A percentile compares a stretch with the other conserved stretches of the same genome.
Conservation (phyloP, 2,888 invertebrate species). For the Vannuccia rotundouncinata region DNA sequence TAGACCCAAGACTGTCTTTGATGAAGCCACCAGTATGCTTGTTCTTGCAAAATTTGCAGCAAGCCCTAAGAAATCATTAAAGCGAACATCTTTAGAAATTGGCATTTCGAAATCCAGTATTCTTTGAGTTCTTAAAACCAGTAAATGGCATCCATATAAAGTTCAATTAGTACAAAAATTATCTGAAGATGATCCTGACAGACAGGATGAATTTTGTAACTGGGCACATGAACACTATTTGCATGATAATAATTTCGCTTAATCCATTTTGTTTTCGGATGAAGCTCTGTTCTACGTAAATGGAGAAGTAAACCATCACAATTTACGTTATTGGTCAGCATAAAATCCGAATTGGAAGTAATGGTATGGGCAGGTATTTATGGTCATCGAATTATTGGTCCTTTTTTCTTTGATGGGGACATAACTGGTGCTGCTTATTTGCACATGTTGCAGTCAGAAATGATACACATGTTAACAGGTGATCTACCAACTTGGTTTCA, state of each 20-base stretch:
- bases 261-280: not conserved
- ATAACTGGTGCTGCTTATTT: not conserved
- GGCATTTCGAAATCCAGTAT: too few species aligned
- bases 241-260: slow-evolving; percentile 18
- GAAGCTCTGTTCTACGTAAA: not conserved
- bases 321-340: not conserved
- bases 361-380: slow-evolving; percentile 6
- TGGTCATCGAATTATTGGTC: not conserved
- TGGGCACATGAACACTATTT: slow-evolving; percentile 5
- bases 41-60: too few species aligned
- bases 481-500: slow-evolving; percentile 9
- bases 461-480: not conserved
- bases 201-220: slow-evolving; percentile 4
- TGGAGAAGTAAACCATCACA: not conserved
- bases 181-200: not conserved
- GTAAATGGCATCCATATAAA: too few species aligned
- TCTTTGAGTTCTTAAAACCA: too few species aligned
- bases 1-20: too few species aligned
- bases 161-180: slow-evolving; percentile 1
- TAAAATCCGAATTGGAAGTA: not conserved
- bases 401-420: not conserved
- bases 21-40: too few species aligned
- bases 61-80: too few species aligned
- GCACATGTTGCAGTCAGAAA: not conserved
- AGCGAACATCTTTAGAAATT: too few species aligned